These are phyloP conservation scores for Boulengeromyrus knoepffleri DNA, from an alignment of 2,113 vertebrate genomes.

Conservation along the genomic window DNA sequence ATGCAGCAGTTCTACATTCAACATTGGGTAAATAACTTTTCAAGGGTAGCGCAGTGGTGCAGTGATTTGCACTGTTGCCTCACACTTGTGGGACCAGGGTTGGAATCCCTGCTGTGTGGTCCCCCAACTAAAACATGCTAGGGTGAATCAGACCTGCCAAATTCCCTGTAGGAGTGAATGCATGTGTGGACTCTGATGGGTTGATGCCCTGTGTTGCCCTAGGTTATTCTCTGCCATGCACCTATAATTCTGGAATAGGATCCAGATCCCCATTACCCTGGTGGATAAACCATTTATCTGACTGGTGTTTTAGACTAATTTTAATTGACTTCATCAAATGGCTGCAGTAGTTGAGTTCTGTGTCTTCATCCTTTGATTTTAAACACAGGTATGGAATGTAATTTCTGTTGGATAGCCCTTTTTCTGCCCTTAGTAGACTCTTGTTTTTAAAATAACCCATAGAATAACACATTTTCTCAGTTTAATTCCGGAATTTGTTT, in stretches of 20 bases:
- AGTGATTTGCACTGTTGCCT: neutral
- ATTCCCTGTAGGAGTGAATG: neutral
- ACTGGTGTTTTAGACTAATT: neutral
- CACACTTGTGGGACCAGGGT: neutral
- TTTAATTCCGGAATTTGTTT: neutral
- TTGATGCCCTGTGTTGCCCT: too few species aligned
- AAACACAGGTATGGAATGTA: neutral
- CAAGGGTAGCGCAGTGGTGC: neutral
- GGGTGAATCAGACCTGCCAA: neutral
- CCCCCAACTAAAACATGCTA: neutral
- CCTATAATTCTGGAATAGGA: neutral
- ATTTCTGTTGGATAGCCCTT: neutral
- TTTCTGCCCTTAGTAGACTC: neutral
- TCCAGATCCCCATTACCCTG: neutral
- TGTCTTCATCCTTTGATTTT: neutral
- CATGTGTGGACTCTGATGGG: neutral
- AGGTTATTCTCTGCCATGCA: neutral
- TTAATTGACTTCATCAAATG: neutral
- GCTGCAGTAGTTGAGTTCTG: neutral
- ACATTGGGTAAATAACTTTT: neutral
- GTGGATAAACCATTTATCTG: neutral
- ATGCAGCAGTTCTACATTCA: neutral
- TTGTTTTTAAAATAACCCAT: neutral
- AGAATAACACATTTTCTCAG: neutral
- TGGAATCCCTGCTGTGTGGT: neutral